Percentiles rank a stretch among this genome's conserved stretches.
These are phyloP conservation scores for Phoxinus dragarum DNA, from an alignment of 2,797 vertebrate genomes.

Conservation along the genomic window DNA sequence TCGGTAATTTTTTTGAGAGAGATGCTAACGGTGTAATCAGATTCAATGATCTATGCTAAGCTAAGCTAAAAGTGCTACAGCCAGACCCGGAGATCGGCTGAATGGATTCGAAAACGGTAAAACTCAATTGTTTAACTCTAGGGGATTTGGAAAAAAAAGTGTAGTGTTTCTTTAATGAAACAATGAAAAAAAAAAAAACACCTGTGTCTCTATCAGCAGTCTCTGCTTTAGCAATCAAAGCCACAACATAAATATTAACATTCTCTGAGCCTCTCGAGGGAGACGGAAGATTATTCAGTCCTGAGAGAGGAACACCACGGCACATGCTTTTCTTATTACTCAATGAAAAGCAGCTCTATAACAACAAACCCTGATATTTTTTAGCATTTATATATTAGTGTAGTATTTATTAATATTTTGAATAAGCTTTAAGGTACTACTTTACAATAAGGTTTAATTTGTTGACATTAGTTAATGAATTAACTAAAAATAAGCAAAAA, in stretches of 20 bases:
- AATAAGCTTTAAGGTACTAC: not conserved
- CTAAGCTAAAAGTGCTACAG: too few species aligned
- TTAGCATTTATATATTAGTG: not conserved
- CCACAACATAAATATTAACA: not conserved
- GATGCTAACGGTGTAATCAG: too few species aligned
- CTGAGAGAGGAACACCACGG: not conserved
- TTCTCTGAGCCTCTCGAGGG: constrained; percentile 28
- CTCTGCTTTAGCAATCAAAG: constrained; percentile 16
- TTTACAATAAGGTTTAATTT: not conserved
- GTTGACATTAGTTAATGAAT: not conserved
- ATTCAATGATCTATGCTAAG: too few species aligned
- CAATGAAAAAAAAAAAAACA: not conserved
- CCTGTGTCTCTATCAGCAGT: not conserved
- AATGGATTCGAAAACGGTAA: too few species aligned
- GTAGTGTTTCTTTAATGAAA: too few species aligned
- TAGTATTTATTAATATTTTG: not conserved
- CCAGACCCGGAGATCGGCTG: too few species aligned
- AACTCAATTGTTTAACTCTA: too few species aligned
- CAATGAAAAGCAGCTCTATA: not conserved
- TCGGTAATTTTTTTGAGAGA: too few species aligned
- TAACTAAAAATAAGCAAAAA: not conserved
- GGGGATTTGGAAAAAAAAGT: too few species aligned
- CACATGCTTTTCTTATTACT: not conserved
- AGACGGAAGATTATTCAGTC: constrained; percentile 21
- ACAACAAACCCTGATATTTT: not conserved